Percentiles rank a stretch among this genome's conserved stretches.
phyloP scores from a whole-genome alignment of 2,113 vertebrate genomes.

The Nesogale talazaci region DNA sequence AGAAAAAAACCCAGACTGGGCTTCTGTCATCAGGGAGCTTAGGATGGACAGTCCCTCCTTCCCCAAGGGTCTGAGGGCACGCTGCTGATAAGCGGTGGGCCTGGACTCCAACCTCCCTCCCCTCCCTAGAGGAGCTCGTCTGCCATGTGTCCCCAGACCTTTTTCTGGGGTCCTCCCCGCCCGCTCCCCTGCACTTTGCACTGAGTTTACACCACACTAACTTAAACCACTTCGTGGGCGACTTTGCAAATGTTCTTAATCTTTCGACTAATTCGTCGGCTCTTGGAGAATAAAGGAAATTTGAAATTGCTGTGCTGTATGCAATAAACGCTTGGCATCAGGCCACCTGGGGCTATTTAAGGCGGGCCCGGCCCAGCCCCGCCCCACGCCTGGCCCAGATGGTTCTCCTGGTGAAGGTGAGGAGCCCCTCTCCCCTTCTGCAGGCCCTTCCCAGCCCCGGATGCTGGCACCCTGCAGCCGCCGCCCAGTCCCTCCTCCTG shows the following conservation, averaged over 20 bases:
- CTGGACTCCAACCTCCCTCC: not conserved
- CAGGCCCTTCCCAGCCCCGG: not conserved
- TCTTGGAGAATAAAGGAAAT: slow-evolving; percentile 68
- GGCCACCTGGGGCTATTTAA: not conserved
- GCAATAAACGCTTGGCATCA: slow-evolving; percentile 56
- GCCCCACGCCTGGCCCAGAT: not conserved
- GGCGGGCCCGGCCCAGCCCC: not conserved
- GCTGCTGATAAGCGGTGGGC: rapidly evolving
- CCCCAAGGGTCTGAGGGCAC: not conserved
- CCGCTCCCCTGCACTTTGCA: not conserved
- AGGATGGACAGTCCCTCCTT: not conserved
- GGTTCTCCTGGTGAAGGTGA: slow-evolving; percentile 31
- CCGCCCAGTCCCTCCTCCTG: not conserved
- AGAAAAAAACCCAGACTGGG: not conserved
- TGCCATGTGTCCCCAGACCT: not conserved
- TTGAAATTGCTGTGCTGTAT: slow-evolving; percentile 31
- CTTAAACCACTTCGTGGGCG: slow-evolving; percentile 65
- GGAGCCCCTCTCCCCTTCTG: not conserved
- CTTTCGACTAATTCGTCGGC: slow-evolving; percentile 63
- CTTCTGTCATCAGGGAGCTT: not conserved
- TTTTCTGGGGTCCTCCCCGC: rapidly evolving
- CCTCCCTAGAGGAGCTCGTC: too few relatives aligned
- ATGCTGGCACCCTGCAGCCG: rapidly evolving
- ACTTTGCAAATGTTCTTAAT: slow-evolving; percentile 71
- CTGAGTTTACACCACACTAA: slow-evolving; percentile 44